Base-by-base conservation (phyloP, 1,140 invertebrate genomes). In the Apis florea region DNA sequence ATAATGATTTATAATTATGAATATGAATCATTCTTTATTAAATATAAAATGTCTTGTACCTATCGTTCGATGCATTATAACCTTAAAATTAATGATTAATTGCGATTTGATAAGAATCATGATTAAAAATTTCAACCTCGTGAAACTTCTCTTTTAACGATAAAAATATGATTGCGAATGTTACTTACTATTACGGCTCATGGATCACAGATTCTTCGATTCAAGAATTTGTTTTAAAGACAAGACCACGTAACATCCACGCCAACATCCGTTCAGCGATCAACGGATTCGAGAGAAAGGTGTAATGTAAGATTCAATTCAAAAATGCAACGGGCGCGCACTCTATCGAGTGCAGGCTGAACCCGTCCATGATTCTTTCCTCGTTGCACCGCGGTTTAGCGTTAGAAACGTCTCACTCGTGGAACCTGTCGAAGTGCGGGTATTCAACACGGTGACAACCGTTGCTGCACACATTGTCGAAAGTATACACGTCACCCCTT, bases 361-460 rank as follows among this genome's bases (percentile, higher is more conserved):
- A 89, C 88, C 84, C 85, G 74, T 72, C 83, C 47, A 53, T 83
- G 75, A 89, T 89, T 89, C 88, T 89, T 87, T 89, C 88, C 82
- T 89, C 88, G 88, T 89, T 89, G 83, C 88, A 87, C 85, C 83
- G 83, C 40, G 74, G 47, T 66, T 64, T 17, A 26, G 76, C 72
- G 84, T 88, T 86, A 89, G 79, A 89, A 89, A 86, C 79, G 82
- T 89, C 88, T 89, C 88, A 79, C 88, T 86, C 88, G 68, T 69
- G 64, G 84, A 74, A 86, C 74, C 84, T 85, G 84, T 79, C 84
- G 86, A 88, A 88, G 74, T 80, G 87, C 87, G 80, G 64, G 84
- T 88, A 89, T 86, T 89, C 87, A 86, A 87, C 87, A 89, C 87
- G 85, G 82, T 82, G 83, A 88, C 83, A 84, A 88, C 69, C 82